A percentile compares a stretch with the other conserved stretches of the same genome.
phyloP scores from a whole-genome alignment of 2,888 invertebrate species.

The Agrypnus murinus region DNA sequence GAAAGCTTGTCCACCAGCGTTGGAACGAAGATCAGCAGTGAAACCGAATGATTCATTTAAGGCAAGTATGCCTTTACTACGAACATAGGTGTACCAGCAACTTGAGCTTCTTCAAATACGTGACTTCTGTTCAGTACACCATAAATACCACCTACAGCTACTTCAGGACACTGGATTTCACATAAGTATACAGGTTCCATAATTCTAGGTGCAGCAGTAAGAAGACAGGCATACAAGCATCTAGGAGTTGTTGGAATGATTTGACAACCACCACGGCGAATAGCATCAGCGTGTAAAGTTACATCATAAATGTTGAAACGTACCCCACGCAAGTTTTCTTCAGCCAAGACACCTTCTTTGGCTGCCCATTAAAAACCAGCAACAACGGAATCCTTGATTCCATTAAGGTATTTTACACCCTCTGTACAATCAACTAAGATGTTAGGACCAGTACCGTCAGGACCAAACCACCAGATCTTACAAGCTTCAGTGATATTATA shows the following conservation, averaged over 20 bases:
- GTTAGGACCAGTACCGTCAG: slow-evolving; percentile 99
- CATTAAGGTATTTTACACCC: slow-evolving; percentile 99
- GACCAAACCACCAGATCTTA: slow-evolving; percentile 99
- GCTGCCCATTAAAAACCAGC: slow-evolving; percentile 99
- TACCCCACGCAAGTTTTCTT: slow-evolving; percentile 96
- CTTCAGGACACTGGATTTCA: slow-evolving; percentile 87
- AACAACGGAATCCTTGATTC: slow-evolving; percentile 99
- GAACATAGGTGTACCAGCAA: slow-evolving; percentile 98
- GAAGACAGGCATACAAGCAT: slow-evolving; percentile 95
- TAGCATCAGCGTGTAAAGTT: slow-evolving; percentile 99
- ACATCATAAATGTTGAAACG: slow-evolving; percentile 99
- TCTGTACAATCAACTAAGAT: slow-evolving; percentile 98
- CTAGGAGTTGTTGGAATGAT: slow-evolving; percentile 99
- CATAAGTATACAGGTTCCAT: slow-evolving; percentile 99
- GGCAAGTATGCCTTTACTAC: slow-evolving; percentile 98
- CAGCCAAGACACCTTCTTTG: slow-evolving; percentile 98
- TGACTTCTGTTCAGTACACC: slow-evolving; percentile 97
- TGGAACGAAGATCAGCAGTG: slow-evolving; percentile 97
- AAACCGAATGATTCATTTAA: slow-evolving; percentile 99
- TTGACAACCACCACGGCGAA: slow-evolving; percentile 99
- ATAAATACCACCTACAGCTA: slow-evolving; percentile 97
- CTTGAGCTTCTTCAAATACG: slow-evolving; percentile 96
- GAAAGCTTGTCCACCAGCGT: slow-evolving; percentile 99
- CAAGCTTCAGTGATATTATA: slow-evolving; percentile 98
- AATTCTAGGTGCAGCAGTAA: slow-evolving; percentile 94